These are phyloP conservation scores for Glyptemys insculpta DNA, from an alignment of 2,797 vertebrate species.

Conservation along the genomic window DNA sequence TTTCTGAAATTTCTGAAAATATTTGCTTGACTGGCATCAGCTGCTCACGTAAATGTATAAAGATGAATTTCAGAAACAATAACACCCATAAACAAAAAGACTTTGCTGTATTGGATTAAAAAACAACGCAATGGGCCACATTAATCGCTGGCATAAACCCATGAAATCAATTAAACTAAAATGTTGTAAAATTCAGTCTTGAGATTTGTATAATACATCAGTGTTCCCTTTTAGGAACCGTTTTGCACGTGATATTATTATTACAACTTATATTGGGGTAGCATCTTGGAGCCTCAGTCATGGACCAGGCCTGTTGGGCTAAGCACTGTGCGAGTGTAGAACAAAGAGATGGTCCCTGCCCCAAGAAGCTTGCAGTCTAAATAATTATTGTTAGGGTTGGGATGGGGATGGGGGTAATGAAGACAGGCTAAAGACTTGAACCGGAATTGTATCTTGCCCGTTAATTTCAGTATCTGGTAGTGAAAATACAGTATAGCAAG, in stretches of 20 bases:
- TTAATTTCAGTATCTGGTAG: not conserved
- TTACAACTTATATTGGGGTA: not conserved
- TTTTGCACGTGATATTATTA: fast-evolving
- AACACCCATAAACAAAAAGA: not conserved
- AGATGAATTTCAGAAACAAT: not conserved
- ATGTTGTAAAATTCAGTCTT: not conserved
- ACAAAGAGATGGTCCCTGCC: not conserved
- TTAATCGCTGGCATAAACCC: not conserved
- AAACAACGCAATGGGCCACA: too few relatives aligned
- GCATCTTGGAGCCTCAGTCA: not conserved
- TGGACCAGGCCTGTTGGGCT: not conserved
- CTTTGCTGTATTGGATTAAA: not conserved
- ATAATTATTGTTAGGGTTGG: not conserved
- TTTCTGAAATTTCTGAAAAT: not conserved
- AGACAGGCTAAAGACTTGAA: not conserved
- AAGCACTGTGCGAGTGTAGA: fast-evolving
- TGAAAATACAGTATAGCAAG: not conserved
- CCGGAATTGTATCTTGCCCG: not conserved
- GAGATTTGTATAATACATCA: not conserved
- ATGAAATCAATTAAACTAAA: not conserved
- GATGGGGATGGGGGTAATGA: not conserved
- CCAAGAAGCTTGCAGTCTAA: not conserved
- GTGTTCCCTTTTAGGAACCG: not conserved
- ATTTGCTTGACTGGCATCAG: not conserved
- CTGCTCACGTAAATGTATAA: not conserved